Evolutionary conservation across 2,113 vertebrate genomes (phyloP), one percentile per base, ranked within the genome.

Genomic region (Etheostoma cragini): DNA sequence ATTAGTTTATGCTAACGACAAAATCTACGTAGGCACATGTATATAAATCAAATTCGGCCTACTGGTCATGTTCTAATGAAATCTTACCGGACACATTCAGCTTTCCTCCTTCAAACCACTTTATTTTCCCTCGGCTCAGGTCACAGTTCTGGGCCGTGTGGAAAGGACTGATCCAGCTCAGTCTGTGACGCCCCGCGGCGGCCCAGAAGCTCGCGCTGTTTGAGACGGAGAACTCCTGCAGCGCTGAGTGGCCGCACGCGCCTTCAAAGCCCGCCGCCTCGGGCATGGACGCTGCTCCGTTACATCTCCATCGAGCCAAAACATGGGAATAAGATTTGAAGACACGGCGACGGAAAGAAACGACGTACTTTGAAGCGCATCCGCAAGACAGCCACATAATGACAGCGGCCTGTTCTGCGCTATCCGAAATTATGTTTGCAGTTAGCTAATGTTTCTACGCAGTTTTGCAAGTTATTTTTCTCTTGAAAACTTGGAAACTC

Each of bases 121-220:
- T 77, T 2, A 94, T 88, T 35, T 35, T 69, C 0, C 93, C 93
- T 21, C 83, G 86, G 68, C 0, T 87, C 49, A 96, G 89, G 54
- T 96, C 42, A 0, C 95, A 96, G 93, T 96, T 87, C 71, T 93
- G 93, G 3, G 95, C 93, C 1, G 91, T 80, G 77, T 85, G 85
- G 75, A 96, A 96, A 3, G 95, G 91, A 2, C 69, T 87, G 70
- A 93, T 95, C 95, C 96, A 96, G 38, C 74, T 92, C 15, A 96
- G 92, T 0, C 95, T 86, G 6, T 90, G 93, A 8, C 91, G 93
- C 61, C 91, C 95, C 38, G 94, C 76, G 0, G 83, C 79, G 52
- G 92, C 94, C 96, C 95, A 96, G 90, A 96, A 96, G 30, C 47
- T 16, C 16, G 95, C 91, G 5, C 74, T 67, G 83, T 88, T 83